phyloP scores from a whole-genome alignment of 2,797 vertebrate species.

The Phoebastria nigripes region DNA sequence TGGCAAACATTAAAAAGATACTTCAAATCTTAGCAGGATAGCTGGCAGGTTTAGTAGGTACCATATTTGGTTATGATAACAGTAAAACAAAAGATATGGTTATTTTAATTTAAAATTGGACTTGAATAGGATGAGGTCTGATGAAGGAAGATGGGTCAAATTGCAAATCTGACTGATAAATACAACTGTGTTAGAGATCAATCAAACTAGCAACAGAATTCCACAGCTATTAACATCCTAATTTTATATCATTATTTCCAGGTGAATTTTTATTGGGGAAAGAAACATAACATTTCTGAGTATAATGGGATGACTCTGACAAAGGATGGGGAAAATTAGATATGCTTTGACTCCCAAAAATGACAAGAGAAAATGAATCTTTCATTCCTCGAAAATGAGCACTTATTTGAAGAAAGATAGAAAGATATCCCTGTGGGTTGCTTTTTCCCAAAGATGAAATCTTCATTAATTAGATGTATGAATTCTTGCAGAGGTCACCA shows the following conservation, averaged over 20 bases:
- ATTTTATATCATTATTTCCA: background rate
- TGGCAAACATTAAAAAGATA: background rate
- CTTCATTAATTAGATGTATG: background rate
- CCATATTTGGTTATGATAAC: background rate
- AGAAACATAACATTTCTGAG: background rate
- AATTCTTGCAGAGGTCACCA: background rate
- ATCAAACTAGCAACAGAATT: background rate
- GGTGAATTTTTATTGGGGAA: background rate
- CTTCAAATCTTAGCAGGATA: background rate
- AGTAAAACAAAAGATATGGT: background rate
- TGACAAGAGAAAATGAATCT: background rate
- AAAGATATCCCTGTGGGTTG: background rate
- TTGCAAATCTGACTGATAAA: background rate
- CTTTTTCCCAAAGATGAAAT: background rate
- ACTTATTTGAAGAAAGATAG: background rate
- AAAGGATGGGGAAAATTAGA: background rate
- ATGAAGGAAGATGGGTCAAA: background rate
- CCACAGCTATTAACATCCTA: background rate
- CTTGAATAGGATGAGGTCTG: background rate
- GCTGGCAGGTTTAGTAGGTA: background rate
- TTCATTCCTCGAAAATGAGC: background rate
- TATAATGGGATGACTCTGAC: background rate
- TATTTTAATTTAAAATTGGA: slow-evolving; percentile 4
- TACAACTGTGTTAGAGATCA: background rate
- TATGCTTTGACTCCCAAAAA: background rate